These are phyloP conservation scores for Mercenaria mercenaria DNA, from an alignment of 1,140 invertebrate genomes.

Conservation along the genomic window DNA sequence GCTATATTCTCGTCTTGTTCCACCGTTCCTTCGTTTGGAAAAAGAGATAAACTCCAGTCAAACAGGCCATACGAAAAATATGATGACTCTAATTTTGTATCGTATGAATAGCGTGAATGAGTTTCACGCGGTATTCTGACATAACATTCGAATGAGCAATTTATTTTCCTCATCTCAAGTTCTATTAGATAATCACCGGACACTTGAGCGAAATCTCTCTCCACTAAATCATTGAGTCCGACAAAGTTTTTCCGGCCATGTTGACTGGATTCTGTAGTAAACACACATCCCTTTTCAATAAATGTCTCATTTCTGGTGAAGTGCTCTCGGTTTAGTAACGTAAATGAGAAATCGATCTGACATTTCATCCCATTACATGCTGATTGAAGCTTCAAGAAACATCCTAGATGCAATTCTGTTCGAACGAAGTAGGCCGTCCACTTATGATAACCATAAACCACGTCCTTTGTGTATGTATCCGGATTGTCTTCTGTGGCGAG, in stretches of 20 bases:
- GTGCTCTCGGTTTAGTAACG: slow-evolving; percentile 93
- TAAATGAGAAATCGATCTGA: slow-evolving; percentile 94
- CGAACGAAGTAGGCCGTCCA: slow-evolving; percentile 94
- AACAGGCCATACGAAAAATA: slow-evolving; percentile 93
- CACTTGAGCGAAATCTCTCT: slow-evolving; percentile 92
- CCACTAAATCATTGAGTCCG: slow-evolving; percentile 91
- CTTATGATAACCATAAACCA: slow-evolving; percentile 93
- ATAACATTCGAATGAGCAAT: slow-evolving; percentile 91
- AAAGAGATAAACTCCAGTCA: slow-evolving; percentile 94
- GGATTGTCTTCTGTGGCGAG: slow-evolving; percentile 74
- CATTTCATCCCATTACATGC: slow-evolving; percentile 90
- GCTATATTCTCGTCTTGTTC: slow-evolving; percentile 87
- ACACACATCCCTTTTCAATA: slow-evolving; percentile 91
- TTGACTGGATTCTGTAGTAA: slow-evolving; percentile 90
- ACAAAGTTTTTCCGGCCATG: slow-evolving; percentile 94
- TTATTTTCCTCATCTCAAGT: slow-evolving; percentile 92
- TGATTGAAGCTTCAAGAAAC: slow-evolving; percentile 93
- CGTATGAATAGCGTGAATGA: slow-evolving; percentile 66
- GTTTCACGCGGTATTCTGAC: slow-evolving; percentile 76
- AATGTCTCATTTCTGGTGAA: slow-evolving; percentile 92
- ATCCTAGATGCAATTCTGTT: slow-evolving; percentile 92
- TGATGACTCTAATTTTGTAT: slow-evolving; percentile 89
- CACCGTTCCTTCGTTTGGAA: slow-evolving; percentile 86
- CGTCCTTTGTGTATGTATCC: slow-evolving; percentile 87
- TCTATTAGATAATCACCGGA: slow-evolving; percentile 95